A percentile compares a stretch with the other conserved stretches of the same genome.
phyloP scores from a whole-genome alignment of 2,888 invertebrate genomes.

The Microplitis manilae region DNA sequence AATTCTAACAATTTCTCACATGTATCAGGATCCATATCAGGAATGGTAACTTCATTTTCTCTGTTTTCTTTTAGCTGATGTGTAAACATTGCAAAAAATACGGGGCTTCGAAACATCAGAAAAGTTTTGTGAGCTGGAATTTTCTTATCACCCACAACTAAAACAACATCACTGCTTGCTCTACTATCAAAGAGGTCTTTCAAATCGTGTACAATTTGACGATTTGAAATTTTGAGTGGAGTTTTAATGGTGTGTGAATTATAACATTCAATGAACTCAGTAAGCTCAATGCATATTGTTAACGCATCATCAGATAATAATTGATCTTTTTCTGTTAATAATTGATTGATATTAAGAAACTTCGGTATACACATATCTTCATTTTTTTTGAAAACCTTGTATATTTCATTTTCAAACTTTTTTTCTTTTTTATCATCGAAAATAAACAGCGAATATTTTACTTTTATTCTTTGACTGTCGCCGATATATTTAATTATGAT shows the following conservation, averaged over 20 bases:
- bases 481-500: too few species aligned
- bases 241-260: neutral
- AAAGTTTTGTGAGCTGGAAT: slow-evolving; percentile 27
- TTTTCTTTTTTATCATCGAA: neutral
- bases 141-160: slow-evolving; percentile 5
- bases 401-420: too few species aligned
- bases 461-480: too few species aligned
- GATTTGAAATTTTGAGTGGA: neutral
- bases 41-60: slow-evolving; percentile 7
- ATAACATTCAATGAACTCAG: neutral
- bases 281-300: neutral
- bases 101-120: slow-evolving; percentile 26
- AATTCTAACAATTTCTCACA: slow-evolving; percentile 16
- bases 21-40: slow-evolving; percentile 4
- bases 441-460: neutral
- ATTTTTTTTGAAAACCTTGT: neutral
- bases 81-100: slow-evolving; percentile 31
- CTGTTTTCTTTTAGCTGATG: slow-evolving; percentile 2
- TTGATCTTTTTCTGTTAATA: neutral
- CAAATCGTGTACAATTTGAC: neutral
- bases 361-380: neutral
- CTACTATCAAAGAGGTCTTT: neutral
- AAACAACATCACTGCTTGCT: slow-evolving; percentile 9
- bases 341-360: neutral
- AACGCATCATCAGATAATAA: neutral